phyloP scores from a whole-genome alignment of 1,140 invertebrate species.

The Delia radicum region DNA sequence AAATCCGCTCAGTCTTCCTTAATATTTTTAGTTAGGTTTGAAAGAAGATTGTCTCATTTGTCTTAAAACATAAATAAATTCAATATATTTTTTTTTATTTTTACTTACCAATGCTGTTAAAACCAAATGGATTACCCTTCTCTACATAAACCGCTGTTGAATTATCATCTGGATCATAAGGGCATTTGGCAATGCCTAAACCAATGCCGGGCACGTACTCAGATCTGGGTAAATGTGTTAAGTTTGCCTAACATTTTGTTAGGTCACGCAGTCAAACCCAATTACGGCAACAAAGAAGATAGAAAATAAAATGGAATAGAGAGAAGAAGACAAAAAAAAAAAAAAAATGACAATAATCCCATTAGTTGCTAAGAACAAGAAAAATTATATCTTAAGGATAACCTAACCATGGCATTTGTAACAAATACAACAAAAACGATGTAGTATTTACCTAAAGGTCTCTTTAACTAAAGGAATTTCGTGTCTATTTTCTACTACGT shows the following conservation, averaged over 20 bases:
- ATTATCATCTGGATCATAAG: constrained; percentile 86
- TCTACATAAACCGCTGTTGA: constrained; percentile 87
- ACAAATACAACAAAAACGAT: background rate
- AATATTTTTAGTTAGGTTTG: no score
- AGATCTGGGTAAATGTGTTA: constrained; percentile 71
- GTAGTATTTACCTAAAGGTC: background rate
- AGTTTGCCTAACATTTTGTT: constrained; percentile 61
- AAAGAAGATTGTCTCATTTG: no score
- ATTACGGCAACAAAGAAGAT: constrained; percentile 12
- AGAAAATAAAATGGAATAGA: background rate
- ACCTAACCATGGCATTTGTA: constrained; percentile 21
- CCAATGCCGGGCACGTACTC: constrained; percentile 79
- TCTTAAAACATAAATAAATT: no score
- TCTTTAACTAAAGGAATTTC: background rate
- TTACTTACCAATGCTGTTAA: constrained; percentile 68
- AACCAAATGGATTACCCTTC: constrained; percentile 77
- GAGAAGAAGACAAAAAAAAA: constrained; percentile 11
- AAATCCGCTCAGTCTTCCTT: no score
- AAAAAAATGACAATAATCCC: constrained; percentile 13
- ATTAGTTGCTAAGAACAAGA: constrained; percentile 7
- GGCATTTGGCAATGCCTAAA: constrained; percentile 82
- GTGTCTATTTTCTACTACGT: background rate
- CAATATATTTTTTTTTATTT: background rate
- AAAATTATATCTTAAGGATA: constrained; percentile 6
- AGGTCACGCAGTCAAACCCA: constrained; percentile 31